Percentiles rank a stretch among this genome's conserved stretches.
Evolutionary conservation across 2,797 vertebrate genomes (phyloP).

Genomic region (Danio albolineatus): DNA sequence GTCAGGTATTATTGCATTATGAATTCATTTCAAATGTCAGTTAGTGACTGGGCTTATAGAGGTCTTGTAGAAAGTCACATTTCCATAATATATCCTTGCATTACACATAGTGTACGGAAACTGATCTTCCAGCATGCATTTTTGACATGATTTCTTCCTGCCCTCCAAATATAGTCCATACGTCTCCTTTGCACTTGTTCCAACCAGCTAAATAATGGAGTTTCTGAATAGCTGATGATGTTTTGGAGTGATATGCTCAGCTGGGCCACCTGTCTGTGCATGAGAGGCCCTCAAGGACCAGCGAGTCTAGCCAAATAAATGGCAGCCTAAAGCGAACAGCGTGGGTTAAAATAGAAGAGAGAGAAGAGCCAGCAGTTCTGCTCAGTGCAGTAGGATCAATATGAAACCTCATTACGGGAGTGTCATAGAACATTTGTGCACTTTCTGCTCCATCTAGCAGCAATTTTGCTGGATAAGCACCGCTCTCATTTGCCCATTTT

Average conservation of each 20-base stretch:
- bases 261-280: slow-evolving; percentile 67
- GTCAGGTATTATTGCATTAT: slow-evolving; percentile 63
- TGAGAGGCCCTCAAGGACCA: slow-evolving; percentile 40
- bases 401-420: slow-evolving; percentile 88
- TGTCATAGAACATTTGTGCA: slow-evolving; percentile 89
- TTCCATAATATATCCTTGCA: slow-evolving; percentile 63
- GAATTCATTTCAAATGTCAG: slow-evolving; percentile 64
- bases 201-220: slow-evolving; percentile 67
- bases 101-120: slow-evolving; percentile 58
- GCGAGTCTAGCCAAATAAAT: slow-evolving; percentile 69
- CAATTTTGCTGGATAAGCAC: slow-evolving; percentile 89
- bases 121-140: slow-evolving; percentile 58
- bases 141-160: slow-evolving; percentile 55
- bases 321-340: slow-evolving; percentile 71
- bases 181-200: slow-evolving; percentile 54
- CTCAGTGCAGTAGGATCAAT: slow-evolving; percentile 81
- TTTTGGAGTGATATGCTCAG: slow-evolving; percentile 66
- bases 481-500: slow-evolving; percentile 82
- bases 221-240: slow-evolving; percentile 72
- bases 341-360: slow-evolving; percentile 55
- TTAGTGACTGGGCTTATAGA: slow-evolving; percentile 67
- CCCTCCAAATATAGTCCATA: slow-evolving; percentile 47
- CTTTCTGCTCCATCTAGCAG: slow-evolving; percentile 89
- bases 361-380: slow-evolving; percentile 66
- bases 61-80: slow-evolving; percentile 66